A percentile compares a stretch with the other conserved stretches of the same genome.
Conservation (phyloP, 2,888 invertebrate genomes). For the Ligdia adustata region DNA sequence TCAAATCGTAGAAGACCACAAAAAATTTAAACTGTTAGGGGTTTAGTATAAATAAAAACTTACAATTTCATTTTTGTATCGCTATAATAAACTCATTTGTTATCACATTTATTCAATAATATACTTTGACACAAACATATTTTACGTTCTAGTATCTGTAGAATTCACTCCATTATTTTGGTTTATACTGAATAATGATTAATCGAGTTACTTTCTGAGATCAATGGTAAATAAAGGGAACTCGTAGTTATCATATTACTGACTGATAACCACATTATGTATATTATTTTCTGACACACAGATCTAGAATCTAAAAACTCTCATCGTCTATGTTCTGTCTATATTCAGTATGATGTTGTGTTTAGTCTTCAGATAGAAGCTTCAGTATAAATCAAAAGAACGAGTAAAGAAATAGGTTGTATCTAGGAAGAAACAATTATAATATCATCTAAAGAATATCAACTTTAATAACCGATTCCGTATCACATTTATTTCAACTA, state of each 20-base stretch:
- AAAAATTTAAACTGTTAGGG: too few species aligned
- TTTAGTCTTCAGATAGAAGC: too few species aligned
- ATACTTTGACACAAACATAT: constrained; percentile 81
- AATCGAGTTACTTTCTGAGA: too few species aligned
- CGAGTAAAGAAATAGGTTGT: constrained; percentile 50
- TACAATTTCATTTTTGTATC: constrained; percentile 59
- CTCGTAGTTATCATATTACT: too few species aligned
- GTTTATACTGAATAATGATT: constrained; percentile 54
- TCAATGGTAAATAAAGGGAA: too few species aligned
- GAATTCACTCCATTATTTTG: constrained; percentile 56
- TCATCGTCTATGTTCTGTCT: too few species aligned
- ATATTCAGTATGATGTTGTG: too few species aligned
- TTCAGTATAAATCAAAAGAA: constrained; percentile 56
- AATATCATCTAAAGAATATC: constrained; percentile 50
- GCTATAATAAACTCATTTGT: constrained; percentile 83
- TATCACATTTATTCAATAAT: constrained; percentile 84
- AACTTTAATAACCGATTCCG: constrained; percentile 64
- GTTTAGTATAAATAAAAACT: constrained; percentile 36
- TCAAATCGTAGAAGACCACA: not conserved
- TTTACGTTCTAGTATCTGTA: constrained; percentile 76
- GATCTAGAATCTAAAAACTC: too few species aligned
- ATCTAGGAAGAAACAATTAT: constrained; percentile 65
- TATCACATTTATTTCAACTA: constrained; percentile 52
- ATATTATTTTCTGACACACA: too few species aligned
- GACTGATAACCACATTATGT: too few species aligned